phyloP scores from a whole-genome alignment of 2,113 vertebrate genomes.

The Panthera leo region DNA sequence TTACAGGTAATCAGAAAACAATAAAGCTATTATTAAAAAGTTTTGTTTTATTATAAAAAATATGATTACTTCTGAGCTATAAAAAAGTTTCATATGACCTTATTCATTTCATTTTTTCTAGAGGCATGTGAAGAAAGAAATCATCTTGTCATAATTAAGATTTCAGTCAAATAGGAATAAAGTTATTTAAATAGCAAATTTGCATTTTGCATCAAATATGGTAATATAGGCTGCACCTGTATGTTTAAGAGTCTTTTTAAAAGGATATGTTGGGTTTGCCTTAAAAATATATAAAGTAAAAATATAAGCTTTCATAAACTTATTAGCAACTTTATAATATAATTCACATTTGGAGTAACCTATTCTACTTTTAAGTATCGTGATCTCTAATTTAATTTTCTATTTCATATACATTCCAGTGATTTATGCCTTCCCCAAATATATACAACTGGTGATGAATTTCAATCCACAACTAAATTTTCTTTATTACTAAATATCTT shows the following conservation, averaged over 20 bases:
- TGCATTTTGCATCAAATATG: slow-evolving; percentile 60
- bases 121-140: not conserved
- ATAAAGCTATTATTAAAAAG: not conserved
- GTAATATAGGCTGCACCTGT: slow-evolving; percentile 57
- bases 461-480: not conserved
- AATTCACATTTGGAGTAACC: slow-evolving; percentile 76
- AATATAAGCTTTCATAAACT: slow-evolving; percentile 65
- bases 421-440: slow-evolving; percentile 59
- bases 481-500: not conserved
- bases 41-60: not conserved
- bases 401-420: slow-evolving; percentile 53
- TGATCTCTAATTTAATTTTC: slow-evolving; percentile 73
- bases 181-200: slow-evolving; percentile 78
- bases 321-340: slow-evolving; percentile 59
- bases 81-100: not conserved
- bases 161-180: slow-evolving; percentile 77
- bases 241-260: slow-evolving; percentile 57
- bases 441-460: not conserved
- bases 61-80: not conserved
- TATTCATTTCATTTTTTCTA: not conserved
- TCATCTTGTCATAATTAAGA: slow-evolving; percentile 51
- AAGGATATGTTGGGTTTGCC: slow-evolving; percentile 42
- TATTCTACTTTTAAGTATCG: slow-evolving; percentile 62
- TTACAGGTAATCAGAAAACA: not conserved
- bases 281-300: slow-evolving; percentile 60